phyloP scores from a whole-genome alignment of 1,140 invertebrate genomes.

The Procambarus clarkii region DNA sequence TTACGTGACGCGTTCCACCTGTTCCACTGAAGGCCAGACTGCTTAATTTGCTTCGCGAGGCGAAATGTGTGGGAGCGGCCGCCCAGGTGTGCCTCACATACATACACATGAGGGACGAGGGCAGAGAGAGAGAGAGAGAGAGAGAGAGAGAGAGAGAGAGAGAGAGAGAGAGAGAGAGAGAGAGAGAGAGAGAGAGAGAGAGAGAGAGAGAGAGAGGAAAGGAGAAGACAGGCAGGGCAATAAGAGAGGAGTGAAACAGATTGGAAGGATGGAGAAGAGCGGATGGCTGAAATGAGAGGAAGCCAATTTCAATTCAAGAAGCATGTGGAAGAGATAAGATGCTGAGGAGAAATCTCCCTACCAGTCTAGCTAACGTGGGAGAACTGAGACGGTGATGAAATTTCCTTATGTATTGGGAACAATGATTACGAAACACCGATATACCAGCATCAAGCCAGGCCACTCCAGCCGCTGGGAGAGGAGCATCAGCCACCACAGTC shows the following conservation, averaged over 20 bases:
- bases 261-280: not conserved
- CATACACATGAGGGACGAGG: not conserved
- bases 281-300: not conserved
- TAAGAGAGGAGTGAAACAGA: not conserved
- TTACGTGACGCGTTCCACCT: conserved; percentile 31
- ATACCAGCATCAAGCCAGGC: no score
- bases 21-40: conserved; percentile 20
- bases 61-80: not conserved
- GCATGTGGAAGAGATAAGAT: no score
- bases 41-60: conserved; percentile 20
- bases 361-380: no score
- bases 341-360: no score
- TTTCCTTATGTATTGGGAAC: no score
- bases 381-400: no score
- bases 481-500: not conserved
- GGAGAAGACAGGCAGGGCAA: not conserved
- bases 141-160: not conserved
- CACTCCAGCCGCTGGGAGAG: not conserved
- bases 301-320: no score
- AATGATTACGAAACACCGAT: no score
- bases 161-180: not conserved
- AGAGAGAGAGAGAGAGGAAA: not conserved
- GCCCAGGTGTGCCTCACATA: not conserved
- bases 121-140: not conserved
- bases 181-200: not conserved